Evolutionary conservation across 2,888 invertebrate species (phyloP).

Genomic region (Phytoseiulus persimilis): DNA sequence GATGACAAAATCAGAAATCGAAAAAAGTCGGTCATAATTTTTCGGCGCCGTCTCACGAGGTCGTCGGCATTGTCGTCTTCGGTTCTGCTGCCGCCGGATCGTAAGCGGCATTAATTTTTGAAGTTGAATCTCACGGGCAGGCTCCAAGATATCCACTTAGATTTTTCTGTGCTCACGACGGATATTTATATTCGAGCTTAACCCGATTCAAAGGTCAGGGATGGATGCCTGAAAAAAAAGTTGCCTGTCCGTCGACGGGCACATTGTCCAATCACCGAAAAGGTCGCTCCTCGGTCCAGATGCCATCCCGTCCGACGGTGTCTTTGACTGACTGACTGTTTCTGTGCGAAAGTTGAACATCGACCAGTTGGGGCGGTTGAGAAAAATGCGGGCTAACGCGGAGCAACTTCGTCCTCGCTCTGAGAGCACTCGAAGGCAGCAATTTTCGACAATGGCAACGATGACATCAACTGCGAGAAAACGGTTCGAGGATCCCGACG

Average conservation of each 20-base stretch:
- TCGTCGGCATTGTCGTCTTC: background rate
- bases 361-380: background rate
- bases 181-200: background rate
- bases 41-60: background rate
- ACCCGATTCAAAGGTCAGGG: constrained; percentile 5
- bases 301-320: background rate
- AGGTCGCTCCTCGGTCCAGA: background rate
- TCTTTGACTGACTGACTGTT: background rate
- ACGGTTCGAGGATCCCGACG: background rate
- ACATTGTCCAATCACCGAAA: background rate
- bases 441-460: background rate
- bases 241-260: background rate
- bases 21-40: background rate
- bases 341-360: background rate
- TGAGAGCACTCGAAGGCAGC: background rate
- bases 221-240: background rate
- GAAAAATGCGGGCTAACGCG: background rate
- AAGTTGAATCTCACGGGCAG: background rate
- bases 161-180: background rate
- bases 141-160: background rate
- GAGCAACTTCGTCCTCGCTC: background rate
- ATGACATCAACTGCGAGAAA: background rate
- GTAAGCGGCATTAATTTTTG: background rate
- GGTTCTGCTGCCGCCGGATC: background rate
- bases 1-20: background rate